Conservation (phyloP, 2,113 vertebrate genomes). For the Neodontobutis hainanensis region DNA sequence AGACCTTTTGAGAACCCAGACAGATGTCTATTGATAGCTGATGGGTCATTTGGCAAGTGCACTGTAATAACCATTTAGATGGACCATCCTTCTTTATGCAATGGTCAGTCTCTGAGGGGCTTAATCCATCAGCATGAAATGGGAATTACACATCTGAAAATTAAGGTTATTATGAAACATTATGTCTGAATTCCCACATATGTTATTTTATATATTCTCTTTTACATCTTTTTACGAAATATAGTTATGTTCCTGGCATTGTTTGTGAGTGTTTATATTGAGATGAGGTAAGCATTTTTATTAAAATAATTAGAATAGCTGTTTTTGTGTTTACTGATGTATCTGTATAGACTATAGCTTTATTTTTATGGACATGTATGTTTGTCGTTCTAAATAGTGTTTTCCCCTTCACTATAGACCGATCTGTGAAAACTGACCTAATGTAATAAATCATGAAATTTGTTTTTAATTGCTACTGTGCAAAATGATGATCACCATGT, state of each 20-base stretch:
- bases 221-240: too few species aligned
- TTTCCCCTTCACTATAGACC: conserved; percentile 47
- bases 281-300: background rate
- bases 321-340: conserved; percentile 6
- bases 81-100: conserved; percentile 29
- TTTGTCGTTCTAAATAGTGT: conserved; percentile 37
- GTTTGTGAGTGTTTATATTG: too few species aligned
- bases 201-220: background rate
- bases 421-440: conserved; percentile 55
- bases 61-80: conserved; percentile 24
- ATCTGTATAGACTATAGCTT: background rate
- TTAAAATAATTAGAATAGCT: background rate
- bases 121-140: conserved; percentile 5
- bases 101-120: conserved; percentile 25
- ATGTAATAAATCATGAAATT: conserved; percentile 69
- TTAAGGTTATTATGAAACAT: conserved; percentile 3
- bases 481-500: conserved; percentile 63
- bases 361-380: background rate
- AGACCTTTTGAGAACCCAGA: conserved; percentile 35
- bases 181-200: background rate
- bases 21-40: conserved; percentile 27
- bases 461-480: conserved; percentile 68
- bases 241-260: background rate
- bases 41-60: conserved; percentile 50
- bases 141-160: conserved; percentile 13